These are phyloP conservation scores for Drosophila borealis DNA, from an alignment of 2,888 invertebrate species.

Conservation along the genomic window DNA sequence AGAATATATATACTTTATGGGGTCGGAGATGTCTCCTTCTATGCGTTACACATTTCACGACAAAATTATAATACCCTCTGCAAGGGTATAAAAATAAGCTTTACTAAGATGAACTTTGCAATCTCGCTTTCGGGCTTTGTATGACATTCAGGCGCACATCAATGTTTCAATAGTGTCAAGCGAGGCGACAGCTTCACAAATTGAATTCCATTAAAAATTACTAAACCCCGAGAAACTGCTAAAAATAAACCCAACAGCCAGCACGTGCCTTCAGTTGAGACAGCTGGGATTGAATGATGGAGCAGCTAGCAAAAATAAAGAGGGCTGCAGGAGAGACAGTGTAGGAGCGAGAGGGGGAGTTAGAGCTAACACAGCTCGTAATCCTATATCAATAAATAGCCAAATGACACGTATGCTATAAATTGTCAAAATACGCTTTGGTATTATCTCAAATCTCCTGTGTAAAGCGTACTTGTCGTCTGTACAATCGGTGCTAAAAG, in stretches of 20 bases:
- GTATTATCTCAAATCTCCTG: slow-evolving; percentile 18
- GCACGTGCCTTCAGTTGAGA: slow-evolving; percentile 43
- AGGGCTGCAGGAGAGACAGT: not conserved
- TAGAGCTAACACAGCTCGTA: not conserved
- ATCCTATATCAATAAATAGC: slow-evolving; percentile 35
- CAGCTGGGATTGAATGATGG: slow-evolving; percentile 30
- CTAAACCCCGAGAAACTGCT: slow-evolving; percentile 24
- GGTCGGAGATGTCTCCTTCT: too few species aligned
- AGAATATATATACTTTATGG: too few species aligned
- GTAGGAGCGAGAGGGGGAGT: not conserved
- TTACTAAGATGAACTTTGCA: slow-evolving; percentile 1
- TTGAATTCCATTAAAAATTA: slow-evolving; percentile 56
- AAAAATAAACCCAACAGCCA: slow-evolving; percentile 54
- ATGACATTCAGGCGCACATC: slow-evolving; percentile 20
- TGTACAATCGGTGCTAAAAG: not conserved
- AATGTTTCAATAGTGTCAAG: slow-evolving; percentile 36
- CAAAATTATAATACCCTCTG: too few species aligned
- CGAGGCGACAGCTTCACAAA: slow-evolving; percentile 45
- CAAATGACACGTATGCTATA: slow-evolving; percentile 46
- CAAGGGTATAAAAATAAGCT: too few species aligned
- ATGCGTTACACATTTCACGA: too few species aligned
- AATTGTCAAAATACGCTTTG: slow-evolving; percentile 31
- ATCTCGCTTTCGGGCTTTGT: not conserved
- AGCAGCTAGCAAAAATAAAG: not conserved
- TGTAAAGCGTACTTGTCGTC: not conserved